phyloP scores from a whole-genome alignment of 2,113 vertebrate species.

The Phaetusa simplex region DNA sequence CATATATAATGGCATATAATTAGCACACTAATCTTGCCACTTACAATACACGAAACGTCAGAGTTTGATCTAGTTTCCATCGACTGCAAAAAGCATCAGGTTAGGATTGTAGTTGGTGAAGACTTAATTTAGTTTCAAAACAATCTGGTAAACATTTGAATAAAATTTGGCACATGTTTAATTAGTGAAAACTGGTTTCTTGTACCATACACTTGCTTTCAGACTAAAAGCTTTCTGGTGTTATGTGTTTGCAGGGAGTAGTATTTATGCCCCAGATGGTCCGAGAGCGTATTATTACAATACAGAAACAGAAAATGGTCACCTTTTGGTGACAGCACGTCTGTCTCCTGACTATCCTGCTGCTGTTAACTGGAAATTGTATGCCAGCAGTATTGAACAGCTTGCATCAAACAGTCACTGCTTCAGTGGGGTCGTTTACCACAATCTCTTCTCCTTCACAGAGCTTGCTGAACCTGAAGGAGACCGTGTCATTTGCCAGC shows the following conservation, averaged over 20 bases:
- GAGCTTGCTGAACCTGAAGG: conserved; percentile 20
- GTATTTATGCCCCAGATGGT: conserved; percentile 30
- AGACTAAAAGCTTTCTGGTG: background rate
- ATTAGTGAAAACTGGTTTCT: background rate
- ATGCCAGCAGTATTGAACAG: background rate
- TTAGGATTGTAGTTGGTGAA: background rate
- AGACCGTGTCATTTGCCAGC: conserved; percentile 41
- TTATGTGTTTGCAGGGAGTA: background rate
- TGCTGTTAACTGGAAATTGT: conserved; percentile 22
- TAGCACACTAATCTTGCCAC: background rate
- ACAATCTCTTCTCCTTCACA: conserved; percentile 38
- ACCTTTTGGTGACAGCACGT: conserved; percentile 32
- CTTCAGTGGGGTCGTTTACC: conserved; percentile 46
- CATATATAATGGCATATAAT: background rate
- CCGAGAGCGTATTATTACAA: conserved; percentile 34
- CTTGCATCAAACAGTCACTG: background rate
- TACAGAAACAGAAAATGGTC: conserved; percentile 44
- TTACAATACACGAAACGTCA: background rate
- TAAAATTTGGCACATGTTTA: background rate
- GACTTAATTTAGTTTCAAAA: background rate
- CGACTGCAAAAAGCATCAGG: background rate
- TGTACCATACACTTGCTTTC: background rate
- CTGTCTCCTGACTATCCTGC: background rate
- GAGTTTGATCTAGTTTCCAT: background rate
- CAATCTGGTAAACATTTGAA: background rate